Percentiles rank a stretch among this genome's conserved stretches.
These are phyloP conservation scores for Falco columbarius DNA, from an alignment of 2,797 vertebrate species.

Conservation along the genomic window DNA sequence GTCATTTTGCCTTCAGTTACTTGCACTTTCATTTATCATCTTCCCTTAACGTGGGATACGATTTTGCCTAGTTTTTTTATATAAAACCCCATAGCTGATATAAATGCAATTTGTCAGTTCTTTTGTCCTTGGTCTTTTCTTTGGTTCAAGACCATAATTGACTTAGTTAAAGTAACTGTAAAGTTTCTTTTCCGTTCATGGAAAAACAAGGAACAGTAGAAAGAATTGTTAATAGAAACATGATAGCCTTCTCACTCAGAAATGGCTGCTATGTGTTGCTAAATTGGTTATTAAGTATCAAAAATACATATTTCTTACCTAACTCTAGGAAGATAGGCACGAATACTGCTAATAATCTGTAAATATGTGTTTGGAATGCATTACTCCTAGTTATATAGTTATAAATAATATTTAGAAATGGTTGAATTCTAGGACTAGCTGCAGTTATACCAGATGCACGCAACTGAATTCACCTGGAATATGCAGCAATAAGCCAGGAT, in stretches of 20 bases:
- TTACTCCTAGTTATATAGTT: background rate
- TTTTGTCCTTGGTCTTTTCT: background rate
- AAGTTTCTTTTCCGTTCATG: background rate
- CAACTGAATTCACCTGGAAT: background rate
- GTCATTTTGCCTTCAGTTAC: background rate
- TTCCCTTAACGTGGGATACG: background rate
- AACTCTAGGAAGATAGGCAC: background rate
- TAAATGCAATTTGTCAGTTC: background rate
- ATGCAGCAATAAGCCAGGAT: background rate
- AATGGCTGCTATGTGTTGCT: background rate
- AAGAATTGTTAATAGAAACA: background rate
- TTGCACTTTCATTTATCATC: background rate
- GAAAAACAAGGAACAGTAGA: background rate
- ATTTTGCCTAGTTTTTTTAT: background rate
- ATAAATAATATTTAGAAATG: background rate
- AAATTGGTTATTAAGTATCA: background rate
- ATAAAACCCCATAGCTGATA: accelerated
- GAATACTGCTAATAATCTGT: background rate
- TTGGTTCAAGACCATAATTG: background rate
- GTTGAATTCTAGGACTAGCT: background rate
- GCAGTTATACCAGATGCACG: background rate
- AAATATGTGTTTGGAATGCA: background rate
- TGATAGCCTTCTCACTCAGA: background rate
- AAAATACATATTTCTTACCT: background rate
- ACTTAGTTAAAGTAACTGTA: background rate